A percentile compares a stretch with the other conserved stretches of the same genome.
Evolutionary conservation across 2,113 vertebrate species (phyloP).

Genomic region (Edolisoma coerulescens): DNA sequence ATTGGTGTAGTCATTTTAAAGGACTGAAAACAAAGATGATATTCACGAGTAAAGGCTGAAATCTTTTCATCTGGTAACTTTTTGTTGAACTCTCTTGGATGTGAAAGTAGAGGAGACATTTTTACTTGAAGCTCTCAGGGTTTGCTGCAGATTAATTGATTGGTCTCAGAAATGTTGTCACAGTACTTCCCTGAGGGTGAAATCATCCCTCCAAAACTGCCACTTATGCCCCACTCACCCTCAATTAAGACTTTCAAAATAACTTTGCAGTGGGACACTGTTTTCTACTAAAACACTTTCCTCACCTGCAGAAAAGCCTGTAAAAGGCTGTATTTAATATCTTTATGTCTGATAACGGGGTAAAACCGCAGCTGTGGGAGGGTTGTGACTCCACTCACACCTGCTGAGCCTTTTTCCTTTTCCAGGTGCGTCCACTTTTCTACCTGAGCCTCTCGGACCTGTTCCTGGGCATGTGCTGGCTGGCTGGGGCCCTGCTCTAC

Average conservation of each 20-base stretch:
- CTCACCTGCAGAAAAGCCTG: background rate
- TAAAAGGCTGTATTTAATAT: background rate
- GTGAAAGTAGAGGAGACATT: background rate
- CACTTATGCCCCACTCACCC: background rate
- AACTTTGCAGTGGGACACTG: background rate
- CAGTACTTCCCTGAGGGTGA: background rate
- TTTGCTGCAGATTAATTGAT: background rate
- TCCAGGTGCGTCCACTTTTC: constrained; percentile 81
- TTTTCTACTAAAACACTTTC: background rate
- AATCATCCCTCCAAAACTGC: background rate
- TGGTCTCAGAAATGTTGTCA: background rate
- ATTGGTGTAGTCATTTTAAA: background rate
- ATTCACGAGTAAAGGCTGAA: background rate
- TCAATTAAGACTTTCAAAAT: background rate
- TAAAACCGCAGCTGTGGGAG: background rate
- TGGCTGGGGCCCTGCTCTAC: constrained; percentile 76
- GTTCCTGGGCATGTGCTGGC: constrained; percentile 82
- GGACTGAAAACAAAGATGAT: background rate
- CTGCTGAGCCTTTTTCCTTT: background rate
- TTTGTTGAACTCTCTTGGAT: background rate
- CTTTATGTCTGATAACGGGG: rapidly evolving
- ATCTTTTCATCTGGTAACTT: background rate
- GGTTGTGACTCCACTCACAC: background rate
- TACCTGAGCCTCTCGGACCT: constrained; percentile 85
- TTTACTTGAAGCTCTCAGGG: background rate